Evolutionary conservation across 1,140 invertebrate species (phyloP), one percentile per base, ranked within the genome.

Genomic region (Drosophila aff.): DNA sequence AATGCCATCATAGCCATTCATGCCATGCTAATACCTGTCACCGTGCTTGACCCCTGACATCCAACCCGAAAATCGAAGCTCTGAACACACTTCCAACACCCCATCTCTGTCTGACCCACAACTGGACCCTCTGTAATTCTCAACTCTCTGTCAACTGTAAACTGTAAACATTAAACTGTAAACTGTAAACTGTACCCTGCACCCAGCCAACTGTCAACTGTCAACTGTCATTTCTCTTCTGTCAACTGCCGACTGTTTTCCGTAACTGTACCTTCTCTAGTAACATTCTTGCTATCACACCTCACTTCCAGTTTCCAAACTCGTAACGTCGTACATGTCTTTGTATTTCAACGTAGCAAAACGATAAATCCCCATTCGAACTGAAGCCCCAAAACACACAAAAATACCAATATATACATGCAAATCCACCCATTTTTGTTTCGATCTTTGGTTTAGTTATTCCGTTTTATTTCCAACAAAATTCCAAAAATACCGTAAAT

Each of bases 401-500:
- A 38, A 38, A 38, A 10, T 33, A 33, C 28, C 18, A 43, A 33
- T 52, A 31, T 11, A 50, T 33, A 66, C 41, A 47, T 57, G 44
- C 61, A 67, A 28, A 10, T 36, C 52, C 44, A 71, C 38, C 44
- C 8, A 26, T 16, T 28, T 73, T 73, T 9, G 4, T 38, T 60
- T 50, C 4, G 23, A 38, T 31, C n/a, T 61, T 73, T 47, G 6
- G 18, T 60, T 73, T 60, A 0, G 7, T 59, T 46, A 26, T 71
- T 72, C 31, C 21, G 18, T 61, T 61, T 73, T 11, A 23, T 13
- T 53, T 73, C 21, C 15, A 60, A 73, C 53, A 73, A 74, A 74
- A 74, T 73, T 74, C 31, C 50, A 72, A 73, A 65, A 18, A n/a
- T 21, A 40, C 36, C 47, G 21, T 26, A 65, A 71, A 68, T 68